phyloP scores from a whole-genome alignment of 2,888 invertebrate species.

The Leucophenga montana region DNA sequence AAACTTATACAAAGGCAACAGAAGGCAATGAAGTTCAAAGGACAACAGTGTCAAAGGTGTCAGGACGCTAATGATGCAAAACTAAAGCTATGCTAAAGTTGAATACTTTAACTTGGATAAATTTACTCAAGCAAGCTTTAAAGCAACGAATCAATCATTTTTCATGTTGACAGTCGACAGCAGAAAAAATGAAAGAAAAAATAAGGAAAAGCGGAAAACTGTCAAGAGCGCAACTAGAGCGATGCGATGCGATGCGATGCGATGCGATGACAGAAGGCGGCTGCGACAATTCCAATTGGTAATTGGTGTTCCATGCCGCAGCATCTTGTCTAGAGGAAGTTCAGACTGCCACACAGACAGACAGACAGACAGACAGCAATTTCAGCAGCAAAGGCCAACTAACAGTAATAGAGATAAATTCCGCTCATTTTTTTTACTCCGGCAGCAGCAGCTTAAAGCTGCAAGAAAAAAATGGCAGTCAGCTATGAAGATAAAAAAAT shows the following conservation, averaged over 20 bases:
- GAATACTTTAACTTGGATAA: neutral
- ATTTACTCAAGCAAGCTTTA: constrained; percentile 2
- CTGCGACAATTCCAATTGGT: neutral
- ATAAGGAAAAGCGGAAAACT: no score
- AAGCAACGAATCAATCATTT: constrained; percentile 19
- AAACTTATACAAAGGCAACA: neutral
- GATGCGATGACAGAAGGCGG: neutral
- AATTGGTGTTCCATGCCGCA: neutral
- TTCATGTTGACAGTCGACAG: constrained; percentile 12
- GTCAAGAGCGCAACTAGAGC: no score
- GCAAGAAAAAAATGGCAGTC: neutral
- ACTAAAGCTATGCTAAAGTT: neutral
- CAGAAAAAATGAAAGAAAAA: neutral
- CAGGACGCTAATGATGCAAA: neutral
- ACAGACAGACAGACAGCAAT: constrained; percentile 7
- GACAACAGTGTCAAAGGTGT: neutral
- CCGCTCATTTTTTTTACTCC: constrained; percentile 58
- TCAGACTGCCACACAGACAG: neutral
- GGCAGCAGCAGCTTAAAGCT: neutral
- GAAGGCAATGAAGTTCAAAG: constrained; percentile 3
- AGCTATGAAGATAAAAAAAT: neutral
- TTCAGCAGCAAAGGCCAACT: constrained; percentile 43
- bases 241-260: no score
- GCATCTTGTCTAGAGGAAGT: neutral
- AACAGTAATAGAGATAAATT: constrained; percentile 66